Evolutionary conservation across 2,113 vertebrate genomes (phyloP).

Genomic region (Mus spicilegus): DNA sequence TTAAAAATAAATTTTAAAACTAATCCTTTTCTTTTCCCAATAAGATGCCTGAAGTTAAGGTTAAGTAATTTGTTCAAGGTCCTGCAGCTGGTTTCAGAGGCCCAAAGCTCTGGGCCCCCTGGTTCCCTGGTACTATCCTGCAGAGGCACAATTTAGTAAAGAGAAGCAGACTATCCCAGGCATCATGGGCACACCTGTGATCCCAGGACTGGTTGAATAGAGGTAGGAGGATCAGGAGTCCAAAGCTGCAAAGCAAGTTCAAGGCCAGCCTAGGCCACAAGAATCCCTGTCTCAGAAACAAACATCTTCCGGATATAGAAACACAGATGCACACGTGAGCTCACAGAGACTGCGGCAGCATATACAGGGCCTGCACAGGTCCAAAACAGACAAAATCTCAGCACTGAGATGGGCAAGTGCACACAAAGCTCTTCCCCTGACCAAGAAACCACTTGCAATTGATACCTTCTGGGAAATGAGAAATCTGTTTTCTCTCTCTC

Average conservation of each 20-base stretch:
- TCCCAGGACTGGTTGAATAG: too few relatives aligned
- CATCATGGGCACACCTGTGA: not conserved
- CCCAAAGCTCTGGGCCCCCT: not conserved
- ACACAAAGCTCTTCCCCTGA: not conserved
- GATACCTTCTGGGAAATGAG: not conserved
- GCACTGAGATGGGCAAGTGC: too few relatives aligned
- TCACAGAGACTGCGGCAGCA: not conserved
- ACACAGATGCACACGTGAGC: not conserved
- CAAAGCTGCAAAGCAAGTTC: not conserved
- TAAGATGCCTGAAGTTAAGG: not conserved
- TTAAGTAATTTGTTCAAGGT: not conserved
- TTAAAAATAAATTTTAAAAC: not conserved
- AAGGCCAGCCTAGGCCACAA: not conserved
- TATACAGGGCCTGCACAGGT: not conserved
- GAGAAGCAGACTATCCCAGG: not conserved
- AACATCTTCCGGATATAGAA: not conserved
- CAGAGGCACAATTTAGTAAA: constrained; percentile 34
- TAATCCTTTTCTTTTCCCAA: not conserved
- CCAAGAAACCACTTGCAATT: not conserved
- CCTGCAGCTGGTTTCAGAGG: not conserved
- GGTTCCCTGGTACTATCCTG: not conserved
- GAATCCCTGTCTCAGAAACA: not conserved
- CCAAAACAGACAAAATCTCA: not conserved
- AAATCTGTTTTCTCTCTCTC: not conserved
- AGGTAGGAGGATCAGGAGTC: not conserved